These are phyloP conservation scores for Dasyurus viverrinus DNA, from an alignment of 2,113 vertebrate species.

Conservation along the genomic window DNA sequence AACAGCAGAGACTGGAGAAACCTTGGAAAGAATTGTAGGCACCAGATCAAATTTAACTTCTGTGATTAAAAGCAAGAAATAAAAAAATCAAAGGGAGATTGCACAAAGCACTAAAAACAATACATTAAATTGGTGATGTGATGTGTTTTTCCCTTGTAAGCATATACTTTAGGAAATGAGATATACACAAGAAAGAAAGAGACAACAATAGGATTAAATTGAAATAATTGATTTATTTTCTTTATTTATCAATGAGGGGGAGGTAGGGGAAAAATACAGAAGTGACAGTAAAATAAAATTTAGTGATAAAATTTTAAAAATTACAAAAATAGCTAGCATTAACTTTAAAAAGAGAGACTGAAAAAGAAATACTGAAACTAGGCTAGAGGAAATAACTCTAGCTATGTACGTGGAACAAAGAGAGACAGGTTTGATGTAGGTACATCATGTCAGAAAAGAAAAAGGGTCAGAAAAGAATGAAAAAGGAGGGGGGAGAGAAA, in stretches of 20 bases:
- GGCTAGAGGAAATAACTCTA: background rate
- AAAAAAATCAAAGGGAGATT: background rate
- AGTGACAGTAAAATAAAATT: background rate
- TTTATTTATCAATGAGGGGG: background rate
- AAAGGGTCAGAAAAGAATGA: background rate
- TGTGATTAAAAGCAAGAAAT: background rate
- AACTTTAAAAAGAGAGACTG: background rate
- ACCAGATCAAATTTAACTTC: background rate
- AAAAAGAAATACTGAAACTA: rapidly evolving
- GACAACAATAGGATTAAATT: background rate
- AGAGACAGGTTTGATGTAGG: background rate
- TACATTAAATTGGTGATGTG: background rate
- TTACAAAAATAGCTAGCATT: background rate
- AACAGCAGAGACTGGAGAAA: background rate
- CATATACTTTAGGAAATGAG: background rate
- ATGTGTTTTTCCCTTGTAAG: background rate
- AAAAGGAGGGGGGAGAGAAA: background rate
- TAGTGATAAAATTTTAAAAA: background rate
- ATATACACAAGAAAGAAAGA: rapidly evolving
- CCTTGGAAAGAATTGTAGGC: background rate
- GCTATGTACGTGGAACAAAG: rapidly evolving
- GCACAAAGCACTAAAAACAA: background rate
- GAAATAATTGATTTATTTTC: background rate
- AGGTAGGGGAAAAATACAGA: background rate
- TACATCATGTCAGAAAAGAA: background rate